These are phyloP conservation scores for Sarcophaga caerulescens DNA, from an alignment of 2,888 invertebrate species.

Conservation along the genomic window DNA sequence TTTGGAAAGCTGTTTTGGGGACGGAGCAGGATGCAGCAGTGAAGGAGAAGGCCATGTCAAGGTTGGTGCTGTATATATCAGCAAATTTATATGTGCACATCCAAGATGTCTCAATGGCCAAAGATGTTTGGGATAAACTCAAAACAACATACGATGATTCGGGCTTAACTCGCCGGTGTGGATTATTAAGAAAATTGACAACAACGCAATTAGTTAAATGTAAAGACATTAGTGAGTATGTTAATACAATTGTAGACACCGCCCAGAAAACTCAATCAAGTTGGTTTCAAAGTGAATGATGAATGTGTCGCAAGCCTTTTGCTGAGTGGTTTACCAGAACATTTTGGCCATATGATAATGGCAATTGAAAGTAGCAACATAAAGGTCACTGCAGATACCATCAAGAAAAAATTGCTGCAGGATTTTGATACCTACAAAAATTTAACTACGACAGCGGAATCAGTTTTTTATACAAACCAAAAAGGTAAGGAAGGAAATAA, in stretches of 20 bases:
- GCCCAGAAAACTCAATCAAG: slow-evolving; percentile 27
- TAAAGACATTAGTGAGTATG: slow-evolving; percentile 25
- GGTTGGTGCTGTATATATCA: slow-evolving; percentile 37
- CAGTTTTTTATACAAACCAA: slow-evolving; percentile 21
- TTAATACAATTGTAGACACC: slow-evolving; percentile 7
- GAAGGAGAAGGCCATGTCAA: slow-evolving; percentile 35
- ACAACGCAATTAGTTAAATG: slow-evolving; percentile 9
- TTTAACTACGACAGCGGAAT: background rate
- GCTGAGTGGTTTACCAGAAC: slow-evolving; percentile 40
- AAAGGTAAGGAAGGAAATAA: slow-evolving; percentile 19
- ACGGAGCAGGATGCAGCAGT: background rate
- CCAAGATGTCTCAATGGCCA: slow-evolving; percentile 9
- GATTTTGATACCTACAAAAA: slow-evolving; percentile 47
- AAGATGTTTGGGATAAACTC: slow-evolving; percentile 47
- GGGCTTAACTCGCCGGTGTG: slow-evolving; percentile 20
- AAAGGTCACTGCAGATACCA: slow-evolving; percentile 33
- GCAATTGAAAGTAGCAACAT: slow-evolving; percentile 43
- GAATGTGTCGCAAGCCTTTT: slow-evolving; percentile 32
- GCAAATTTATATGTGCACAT: slow-evolving; percentile 39
- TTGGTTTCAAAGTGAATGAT: slow-evolving; percentile 26
- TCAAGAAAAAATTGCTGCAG: slow-evolving; percentile 49
- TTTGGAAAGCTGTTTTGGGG: slow-evolving; percentile 39
- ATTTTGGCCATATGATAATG: slow-evolving; percentile 58
- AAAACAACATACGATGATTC: slow-evolving; percentile 46
- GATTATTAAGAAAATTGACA: too few species aligned